Evolutionary conservation across 2,113 vertebrate species (phyloP).

Genomic region (Anarrhichthys ocellatus): DNA sequence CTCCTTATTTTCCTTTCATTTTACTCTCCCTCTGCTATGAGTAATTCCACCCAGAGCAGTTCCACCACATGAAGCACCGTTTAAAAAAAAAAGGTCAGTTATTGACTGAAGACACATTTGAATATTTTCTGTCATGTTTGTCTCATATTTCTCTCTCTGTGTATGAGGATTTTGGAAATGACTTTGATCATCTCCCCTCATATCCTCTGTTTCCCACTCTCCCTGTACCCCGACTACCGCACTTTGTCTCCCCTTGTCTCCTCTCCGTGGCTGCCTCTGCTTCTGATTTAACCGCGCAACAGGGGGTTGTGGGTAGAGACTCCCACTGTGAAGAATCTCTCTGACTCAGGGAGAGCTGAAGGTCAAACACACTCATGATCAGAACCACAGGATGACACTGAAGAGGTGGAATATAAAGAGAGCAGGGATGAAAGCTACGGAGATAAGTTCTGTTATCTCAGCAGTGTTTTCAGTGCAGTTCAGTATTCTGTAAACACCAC

Average conservation of each 20-base stretch:
- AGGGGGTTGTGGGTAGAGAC: slow-evolving; percentile 78
- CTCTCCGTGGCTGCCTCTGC: slow-evolving; percentile 56
- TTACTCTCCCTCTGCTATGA: slow-evolving; percentile 48
- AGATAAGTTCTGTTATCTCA: slow-evolving; percentile 33
- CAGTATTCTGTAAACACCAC: slow-evolving; percentile 32
- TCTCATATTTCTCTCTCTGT: slow-evolving; percentile 42
- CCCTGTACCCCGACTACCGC: slow-evolving; percentile 11
- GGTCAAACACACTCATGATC: slow-evolving; percentile 80
- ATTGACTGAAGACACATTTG: slow-evolving; percentile 23
- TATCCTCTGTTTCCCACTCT: slow-evolving; percentile 37
- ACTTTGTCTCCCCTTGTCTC: slow-evolving; percentile 50
- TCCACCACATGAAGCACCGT: slow-evolving; percentile 74
- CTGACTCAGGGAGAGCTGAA: slow-evolving; percentile 80
- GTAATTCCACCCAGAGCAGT: slow-evolving; percentile 66
- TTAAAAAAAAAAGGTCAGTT: slow-evolving; percentile 1
- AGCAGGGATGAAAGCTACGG: slow-evolving; percentile 22
- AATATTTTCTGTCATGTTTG: slow-evolving; percentile 37
- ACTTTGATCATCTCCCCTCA: slow-evolving; percentile 61
- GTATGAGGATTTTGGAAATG: slow-evolving; percentile 48
- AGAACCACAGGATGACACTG: slow-evolving; percentile 64
- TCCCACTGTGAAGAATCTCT: slow-evolving; percentile 81
- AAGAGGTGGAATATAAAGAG: slow-evolving; percentile 58
- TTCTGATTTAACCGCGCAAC: slow-evolving; percentile 80
- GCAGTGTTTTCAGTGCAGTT: slow-evolving; percentile 25
- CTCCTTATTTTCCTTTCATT: slow-evolving; percentile 28